These are phyloP conservation scores for Gasteruption jaculator DNA, from an alignment of 2,888 invertebrate genomes.

Conservation along the genomic window DNA sequence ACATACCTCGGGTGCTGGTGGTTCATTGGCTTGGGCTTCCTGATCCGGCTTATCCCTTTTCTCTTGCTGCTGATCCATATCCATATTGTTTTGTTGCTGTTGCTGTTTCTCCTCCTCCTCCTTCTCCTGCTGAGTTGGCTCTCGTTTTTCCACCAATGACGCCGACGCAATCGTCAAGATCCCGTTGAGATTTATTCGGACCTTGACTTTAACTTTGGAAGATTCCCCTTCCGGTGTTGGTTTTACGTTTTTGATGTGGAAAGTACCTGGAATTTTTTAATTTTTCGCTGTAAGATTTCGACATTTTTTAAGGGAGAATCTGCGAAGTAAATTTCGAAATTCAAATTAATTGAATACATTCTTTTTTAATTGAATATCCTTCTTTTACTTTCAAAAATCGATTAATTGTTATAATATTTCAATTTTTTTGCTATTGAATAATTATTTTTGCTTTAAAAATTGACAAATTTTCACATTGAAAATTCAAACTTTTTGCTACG, in stretches of 20 bases:
- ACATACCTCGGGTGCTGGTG: conserved; percentile 44
- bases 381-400: conserved; percentile 1
- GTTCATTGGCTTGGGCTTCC: conserved; percentile 46
- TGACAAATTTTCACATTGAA: too few relatives aligned
- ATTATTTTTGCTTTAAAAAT: too few relatives aligned
- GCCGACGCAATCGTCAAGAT: conserved; percentile 86
- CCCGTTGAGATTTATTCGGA: conserved; percentile 90
- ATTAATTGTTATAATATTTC: too few relatives aligned
- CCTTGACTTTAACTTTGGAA: conserved; percentile 95
- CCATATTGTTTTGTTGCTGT: conserved; percentile 33
- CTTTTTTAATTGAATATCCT: too few relatives aligned
- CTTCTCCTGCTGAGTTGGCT: conserved; percentile 46
- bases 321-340: too few relatives aligned
- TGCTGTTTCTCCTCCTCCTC: conserved; percentile 44
- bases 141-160: conserved; percentile 68
- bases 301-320: too few relatives aligned
- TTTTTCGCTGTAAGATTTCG: too few relatives aligned
- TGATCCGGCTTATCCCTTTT: conserved; percentile 45
- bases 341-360: too few relatives aligned
- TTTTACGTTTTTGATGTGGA: conserved; percentile 76
- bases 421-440: too few relatives aligned
- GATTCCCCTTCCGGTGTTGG: conserved; percentile 85
- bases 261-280: conserved; percentile 66
- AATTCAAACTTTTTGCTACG: too few relatives aligned
- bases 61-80: conserved; percentile 33